phyloP scores from a whole-genome alignment of 2,797 vertebrate species.

The Tragelaphus oryx region DNA sequence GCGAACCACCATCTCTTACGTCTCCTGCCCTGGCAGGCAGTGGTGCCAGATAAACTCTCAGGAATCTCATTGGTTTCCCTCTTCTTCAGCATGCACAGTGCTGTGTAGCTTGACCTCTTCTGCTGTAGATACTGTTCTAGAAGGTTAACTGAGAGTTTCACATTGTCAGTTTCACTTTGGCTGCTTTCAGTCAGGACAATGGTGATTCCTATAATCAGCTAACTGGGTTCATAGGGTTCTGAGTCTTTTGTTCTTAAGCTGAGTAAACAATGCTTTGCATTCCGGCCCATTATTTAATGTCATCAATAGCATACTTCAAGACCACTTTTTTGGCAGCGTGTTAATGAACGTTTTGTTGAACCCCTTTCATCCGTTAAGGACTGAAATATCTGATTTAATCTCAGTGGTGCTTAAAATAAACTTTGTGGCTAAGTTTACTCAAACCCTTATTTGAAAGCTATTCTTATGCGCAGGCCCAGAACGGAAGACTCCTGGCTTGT shows the following conservation, averaged over 20 bases:
- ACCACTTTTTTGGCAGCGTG: constrained; percentile 48
- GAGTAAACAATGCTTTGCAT: constrained; percentile 71
- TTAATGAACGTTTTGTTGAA: constrained; percentile 69
- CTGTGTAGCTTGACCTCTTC: not conserved
- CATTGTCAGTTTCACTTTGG: not conserved
- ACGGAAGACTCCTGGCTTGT: not conserved
- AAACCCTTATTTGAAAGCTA: constrained; percentile 52
- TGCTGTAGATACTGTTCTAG: not conserved
- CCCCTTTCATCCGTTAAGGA: constrained; percentile 53
- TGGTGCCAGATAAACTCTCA: not conserved
- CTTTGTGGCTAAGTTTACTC: constrained; percentile 33
- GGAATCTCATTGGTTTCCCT: not conserved
- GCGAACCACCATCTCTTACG: not conserved
- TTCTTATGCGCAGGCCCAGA: constrained; percentile 23
- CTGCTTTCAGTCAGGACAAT: constrained; percentile 42
- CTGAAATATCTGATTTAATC: constrained; percentile 42
- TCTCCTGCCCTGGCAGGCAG: not conserved
- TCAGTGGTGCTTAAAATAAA: constrained; percentile 56
- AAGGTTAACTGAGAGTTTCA: not conserved
- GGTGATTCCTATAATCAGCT: constrained; percentile 11
- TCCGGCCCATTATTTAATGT: constrained; percentile 50
- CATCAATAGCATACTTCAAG: constrained; percentile 48
- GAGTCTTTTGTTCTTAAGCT: constrained; percentile 63
- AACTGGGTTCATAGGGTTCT: constrained; percentile 44
- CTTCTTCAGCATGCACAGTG: accelerated